Base-by-base conservation (phyloP, 2,113 vertebrate species). In the Clarias batrachus region DNA sequence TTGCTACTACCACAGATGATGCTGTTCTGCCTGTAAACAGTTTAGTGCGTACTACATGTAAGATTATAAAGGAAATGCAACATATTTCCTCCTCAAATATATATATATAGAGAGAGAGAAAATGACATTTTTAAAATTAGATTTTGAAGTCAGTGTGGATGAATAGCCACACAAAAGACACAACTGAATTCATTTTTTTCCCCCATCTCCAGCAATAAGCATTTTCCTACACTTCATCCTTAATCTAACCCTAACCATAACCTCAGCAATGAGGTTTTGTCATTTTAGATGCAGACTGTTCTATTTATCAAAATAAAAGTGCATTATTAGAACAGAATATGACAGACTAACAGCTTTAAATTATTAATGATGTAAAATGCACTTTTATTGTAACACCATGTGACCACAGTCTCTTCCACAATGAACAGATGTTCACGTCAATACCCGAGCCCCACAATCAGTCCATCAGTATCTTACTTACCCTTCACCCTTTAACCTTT, bases 401-500 rank as follows among this genome's bases (percentile, higher is more conserved):
- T 77, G 74, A 77, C 21, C 41, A 52, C 71, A 48, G 37, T 54
- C 62, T 66, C 80, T n/a, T n/a, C 23, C 37, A 82, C 62, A 48
- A 27, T 17, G n/a, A 65, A 56, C 25, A 83, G 6, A 71, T 16
- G 82, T 70, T 66, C 48, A 54, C 25, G 25, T 77, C 74, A 76
- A 77, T 77, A 63, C 19, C 25, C 68, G 56, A 41, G 56, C 33
- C 57, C 25, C 71, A 8, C 56, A 59, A 62, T 37, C 57, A 84
- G 65, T 54, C 33, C 65, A 66, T 85, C 79, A 66, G 70, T 68
- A 65, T 73, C 52, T 86, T 74, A 85, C 19, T 74, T 63, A 73
- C 80, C 30, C 70, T 82, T 73, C 76, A 85, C 88, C 83, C 79
- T 48, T 33, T 57, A 33, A 37, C 57, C 79, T 62, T 65, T 59